Percentiles rank a stretch among this genome's conserved stretches.
Conservation (phyloP, 2,797 vertebrate genomes). For the Rhadinocentrus ornatus region DNA sequence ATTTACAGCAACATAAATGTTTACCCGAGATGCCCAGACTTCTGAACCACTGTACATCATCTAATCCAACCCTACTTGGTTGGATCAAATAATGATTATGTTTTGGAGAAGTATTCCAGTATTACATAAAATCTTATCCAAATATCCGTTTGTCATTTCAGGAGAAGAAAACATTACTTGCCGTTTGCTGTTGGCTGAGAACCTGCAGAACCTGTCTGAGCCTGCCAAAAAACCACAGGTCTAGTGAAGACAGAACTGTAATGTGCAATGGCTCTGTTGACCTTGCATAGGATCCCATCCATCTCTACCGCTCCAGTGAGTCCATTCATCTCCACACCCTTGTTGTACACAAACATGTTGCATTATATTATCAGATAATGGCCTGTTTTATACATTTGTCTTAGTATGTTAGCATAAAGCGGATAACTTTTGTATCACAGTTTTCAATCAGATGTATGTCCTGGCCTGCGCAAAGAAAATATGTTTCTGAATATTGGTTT, state of each 20-base stretch:
- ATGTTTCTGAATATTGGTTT: conserved; percentile 11
- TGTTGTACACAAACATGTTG: conserved; percentile 21
- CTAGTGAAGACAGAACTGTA: conserved; percentile 33
- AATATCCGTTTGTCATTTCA: conserved; percentile 54
- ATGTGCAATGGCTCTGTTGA: conserved; percentile 82
- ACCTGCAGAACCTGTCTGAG: conserved; percentile 64
- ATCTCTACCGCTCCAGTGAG: conserved; percentile 76
- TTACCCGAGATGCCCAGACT: background rate
- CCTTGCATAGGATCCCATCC: conserved; percentile 81
- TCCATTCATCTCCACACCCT: conserved; percentile 15
- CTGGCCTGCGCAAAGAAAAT: background rate
- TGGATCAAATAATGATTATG: background rate
- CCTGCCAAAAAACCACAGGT: conserved; percentile 48
- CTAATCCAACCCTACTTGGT: background rate
- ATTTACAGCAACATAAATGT: background rate
- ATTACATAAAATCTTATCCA: background rate
- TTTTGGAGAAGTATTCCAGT: background rate
- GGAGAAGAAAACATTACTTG: conserved; percentile 17
- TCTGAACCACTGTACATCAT: background rate
- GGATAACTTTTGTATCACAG: conserved; percentile 7
- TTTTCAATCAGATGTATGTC: background rate
- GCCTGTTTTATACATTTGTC: background rate
- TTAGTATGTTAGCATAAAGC: background rate
- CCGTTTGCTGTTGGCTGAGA: conserved; percentile 35
- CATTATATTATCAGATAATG: background rate